Percentiles rank a stretch among this genome's conserved stretches.
Evolutionary conservation across 2,888 invertebrate genomes (phyloP).

Genomic region (Linhomoeus sp.): DNA sequence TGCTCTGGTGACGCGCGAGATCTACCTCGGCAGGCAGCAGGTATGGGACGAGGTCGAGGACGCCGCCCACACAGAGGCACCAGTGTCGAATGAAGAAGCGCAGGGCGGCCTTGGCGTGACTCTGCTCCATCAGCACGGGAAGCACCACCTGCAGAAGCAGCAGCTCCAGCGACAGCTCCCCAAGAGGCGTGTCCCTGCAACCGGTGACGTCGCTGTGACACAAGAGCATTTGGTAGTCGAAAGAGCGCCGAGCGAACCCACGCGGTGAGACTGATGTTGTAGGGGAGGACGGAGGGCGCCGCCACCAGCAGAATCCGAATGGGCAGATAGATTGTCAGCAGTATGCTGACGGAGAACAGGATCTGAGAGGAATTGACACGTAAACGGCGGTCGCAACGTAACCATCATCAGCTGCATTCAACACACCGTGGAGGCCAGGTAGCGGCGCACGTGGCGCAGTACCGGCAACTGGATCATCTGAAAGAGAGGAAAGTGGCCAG

Average conservation of each 20-base stretch:
- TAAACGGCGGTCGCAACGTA: too few species aligned
- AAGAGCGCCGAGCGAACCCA: too few species aligned
- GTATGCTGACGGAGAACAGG: conserved; percentile 71
- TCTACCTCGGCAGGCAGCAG: conserved; percentile 14
- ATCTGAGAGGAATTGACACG: too few species aligned
- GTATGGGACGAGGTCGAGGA: conserved; percentile 17
- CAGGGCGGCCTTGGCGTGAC: conserved; percentile 80
- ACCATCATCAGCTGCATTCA: too few species aligned
- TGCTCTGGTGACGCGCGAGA: not conserved
- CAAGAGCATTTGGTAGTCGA: conserved; percentile 40
- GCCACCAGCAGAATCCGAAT: conserved; percentile 53
- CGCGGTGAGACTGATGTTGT: conserved; percentile 53
- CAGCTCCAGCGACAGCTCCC: conserved; percentile 78
- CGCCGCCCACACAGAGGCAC: conserved; percentile 43
- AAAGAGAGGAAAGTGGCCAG: not conserved
- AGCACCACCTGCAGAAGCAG: conserved; percentile 63
- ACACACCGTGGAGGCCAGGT: conserved; percentile 76
- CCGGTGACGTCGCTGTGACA: conserved; percentile 64
- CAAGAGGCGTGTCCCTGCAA: conserved; percentile 51
- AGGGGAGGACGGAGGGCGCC: conserved; percentile 75
- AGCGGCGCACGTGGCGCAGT: conserved; percentile 62
- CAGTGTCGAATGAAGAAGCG: conserved; percentile 59
- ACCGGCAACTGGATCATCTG: conserved; percentile 94
- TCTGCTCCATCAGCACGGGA: conserved; percentile 84
- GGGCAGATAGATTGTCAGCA: conserved; percentile 88